These are phyloP conservation scores for Anarhynchus alexandrinus DNA, from an alignment of 2,113 vertebrate species.

Conservation along the genomic window DNA sequence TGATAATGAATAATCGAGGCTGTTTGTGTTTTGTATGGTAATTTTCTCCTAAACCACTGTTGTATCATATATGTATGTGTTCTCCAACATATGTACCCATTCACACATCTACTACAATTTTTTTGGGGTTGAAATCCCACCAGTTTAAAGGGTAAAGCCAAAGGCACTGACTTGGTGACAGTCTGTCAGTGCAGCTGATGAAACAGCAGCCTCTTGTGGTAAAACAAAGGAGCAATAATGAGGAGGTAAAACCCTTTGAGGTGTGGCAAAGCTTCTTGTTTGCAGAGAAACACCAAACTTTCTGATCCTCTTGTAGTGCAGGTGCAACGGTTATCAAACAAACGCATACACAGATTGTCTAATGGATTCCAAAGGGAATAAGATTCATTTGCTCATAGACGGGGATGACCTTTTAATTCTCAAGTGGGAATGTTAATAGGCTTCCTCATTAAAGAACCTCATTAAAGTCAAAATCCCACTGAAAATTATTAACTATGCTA, in stretches of 20 bases:
- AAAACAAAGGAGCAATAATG: background rate
- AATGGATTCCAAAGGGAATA: background rate
- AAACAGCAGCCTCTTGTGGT: background rate
- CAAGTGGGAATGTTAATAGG: background rate
- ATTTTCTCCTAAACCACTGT: background rate
- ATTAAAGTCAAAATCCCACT: constrained; percentile 24
- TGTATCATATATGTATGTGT: fast-evolving
- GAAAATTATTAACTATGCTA: background rate
- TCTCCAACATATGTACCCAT: background rate
- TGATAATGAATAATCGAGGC: background rate
- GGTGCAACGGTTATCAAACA: background rate
- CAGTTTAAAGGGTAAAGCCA: background rate
- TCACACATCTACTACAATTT: background rate
- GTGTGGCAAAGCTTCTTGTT: background rate
- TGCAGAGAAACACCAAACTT: background rate
- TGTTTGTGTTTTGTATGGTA: background rate
- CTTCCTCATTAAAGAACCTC: constrained; percentile 11
- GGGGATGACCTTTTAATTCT: constrained; percentile 10
- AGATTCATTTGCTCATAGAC: background rate
- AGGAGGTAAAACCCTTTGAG: background rate
- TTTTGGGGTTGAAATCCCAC: background rate
- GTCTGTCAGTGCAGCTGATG: background rate
- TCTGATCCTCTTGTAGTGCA: background rate
- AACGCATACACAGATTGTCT: background rate
- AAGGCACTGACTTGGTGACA: background rate